These are phyloP conservation scores for Anoncus sp. DNA, from an alignment of 2,888 invertebrate species.

Conservation along the genomic window DNA sequence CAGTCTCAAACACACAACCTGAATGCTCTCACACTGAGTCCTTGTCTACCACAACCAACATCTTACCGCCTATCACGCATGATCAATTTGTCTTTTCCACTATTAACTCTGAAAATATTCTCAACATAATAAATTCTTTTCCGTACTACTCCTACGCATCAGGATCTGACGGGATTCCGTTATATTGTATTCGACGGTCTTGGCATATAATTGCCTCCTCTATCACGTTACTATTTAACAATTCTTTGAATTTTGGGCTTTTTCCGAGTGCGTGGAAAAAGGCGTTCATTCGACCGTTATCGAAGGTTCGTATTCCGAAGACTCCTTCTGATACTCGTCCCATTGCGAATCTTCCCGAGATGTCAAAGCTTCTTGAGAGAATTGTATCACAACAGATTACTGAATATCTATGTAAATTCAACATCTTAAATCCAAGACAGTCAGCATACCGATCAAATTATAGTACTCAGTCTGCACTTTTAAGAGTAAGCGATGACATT, in stretches of 20 bases:
- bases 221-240: neutral
- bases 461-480: conserved; percentile 33
- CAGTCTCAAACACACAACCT: neutral
- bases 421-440: conserved; percentile 5
- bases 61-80: too few species aligned
- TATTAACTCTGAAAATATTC: too few species aligned
- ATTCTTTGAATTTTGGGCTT: neutral
- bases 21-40: neutral
- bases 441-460: neutral
- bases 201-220: neutral
- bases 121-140: neutral
- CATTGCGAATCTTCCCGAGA: conserved; percentile 25
- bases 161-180: neutral
- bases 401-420: neutral
- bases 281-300: conserved; percentile 9
- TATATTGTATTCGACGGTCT: neutral
- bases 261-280: neutral
- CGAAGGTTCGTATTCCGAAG: neutral
- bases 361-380: conserved; percentile 38
- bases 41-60: neutral
- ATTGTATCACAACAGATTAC: conserved; percentile 13
- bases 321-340: conserved; percentile 34
- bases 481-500: conserved; percentile 23
- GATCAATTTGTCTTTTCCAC: neutral
- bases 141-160: neutral